Conservation (phyloP, 2,888 invertebrate species). For the Enoplolaimus lenunculus region DNA sequence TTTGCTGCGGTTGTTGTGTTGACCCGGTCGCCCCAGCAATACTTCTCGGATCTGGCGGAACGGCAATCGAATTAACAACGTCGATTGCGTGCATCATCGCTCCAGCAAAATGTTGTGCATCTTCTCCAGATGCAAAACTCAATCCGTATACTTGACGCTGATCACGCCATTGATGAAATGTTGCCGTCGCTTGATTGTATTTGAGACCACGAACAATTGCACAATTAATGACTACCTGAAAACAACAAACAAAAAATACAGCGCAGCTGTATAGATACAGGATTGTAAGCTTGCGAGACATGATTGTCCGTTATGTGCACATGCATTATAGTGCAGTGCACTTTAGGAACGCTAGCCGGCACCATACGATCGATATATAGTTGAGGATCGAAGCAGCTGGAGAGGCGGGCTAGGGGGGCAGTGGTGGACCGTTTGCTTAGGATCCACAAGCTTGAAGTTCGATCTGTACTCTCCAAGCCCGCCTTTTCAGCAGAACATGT, state of each 20-base stretch:
- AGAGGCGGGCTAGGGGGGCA: too few relatives aligned
- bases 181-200: slow-evolving; percentile 94
- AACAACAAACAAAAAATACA: background rate
- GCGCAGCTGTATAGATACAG: background rate
- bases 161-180: slow-evolving; percentile 98
- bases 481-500: too few relatives aligned
- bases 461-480: too few relatives aligned
- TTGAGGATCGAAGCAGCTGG: too few relatives aligned
- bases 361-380: too few relatives aligned
- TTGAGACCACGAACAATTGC: slow-evolving; percentile 88
- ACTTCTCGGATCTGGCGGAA: background rate
- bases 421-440: too few relatives aligned
- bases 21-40: too few relatives aligned
- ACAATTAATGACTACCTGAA: slow-evolving; percentile 88
- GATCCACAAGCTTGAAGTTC: too few relatives aligned
- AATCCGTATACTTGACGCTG: slow-evolving; percentile 79
- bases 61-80: background rate
- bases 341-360: too few relatives aligned
- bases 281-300: too few relatives aligned
- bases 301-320: too few relatives aligned
- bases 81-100: slow-evolving; percentile 51
- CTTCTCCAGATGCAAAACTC: slow-evolving; percentile 89
- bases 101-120: slow-evolving; percentile 83
- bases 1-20: background rate
- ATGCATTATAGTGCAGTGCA: too few relatives aligned